phyloP scores from a whole-genome alignment of 2,888 invertebrate genomes.

The Caenorhabditis panamensis region DNA sequence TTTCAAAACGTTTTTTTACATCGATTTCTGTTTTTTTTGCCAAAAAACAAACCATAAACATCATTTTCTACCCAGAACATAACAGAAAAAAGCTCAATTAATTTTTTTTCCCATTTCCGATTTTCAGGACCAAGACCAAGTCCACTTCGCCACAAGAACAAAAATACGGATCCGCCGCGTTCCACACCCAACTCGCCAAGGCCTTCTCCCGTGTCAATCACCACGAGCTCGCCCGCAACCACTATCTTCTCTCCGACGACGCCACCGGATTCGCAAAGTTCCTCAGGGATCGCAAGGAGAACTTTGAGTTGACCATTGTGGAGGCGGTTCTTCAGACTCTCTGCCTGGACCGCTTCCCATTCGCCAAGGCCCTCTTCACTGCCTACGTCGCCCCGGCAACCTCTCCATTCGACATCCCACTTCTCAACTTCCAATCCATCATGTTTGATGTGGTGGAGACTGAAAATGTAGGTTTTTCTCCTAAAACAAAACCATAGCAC shows the following conservation, averaged over 20 bases:
- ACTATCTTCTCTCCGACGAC: slow-evolving; percentile 49
- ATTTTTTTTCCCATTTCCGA: no score
- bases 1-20: not conserved
- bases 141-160: slow-evolving; percentile 16
- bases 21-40: no score
- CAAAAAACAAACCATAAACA: no score
- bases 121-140: slow-evolving; percentile 40
- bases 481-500: no score
- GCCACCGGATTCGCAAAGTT: slow-evolving; percentile 16
- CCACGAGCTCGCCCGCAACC: slow-evolving; percentile 36
- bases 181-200: slow-evolving; percentile 39
- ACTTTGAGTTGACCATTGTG: slow-evolving; percentile 24
- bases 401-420: slow-evolving; percentile 23
- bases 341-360: slow-evolving; percentile 53
- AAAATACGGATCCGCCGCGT: slow-evolving; percentile 36
- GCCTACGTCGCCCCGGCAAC: slow-evolving; percentile 16
- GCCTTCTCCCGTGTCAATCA: slow-evolving; percentile 3
- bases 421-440: slow-evolving; percentile 49
- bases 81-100: no score
- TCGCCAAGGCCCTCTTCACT: slow-evolving; percentile 31
- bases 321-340: slow-evolving; percentile 47
- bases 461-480: slow-evolving; percentile 24
- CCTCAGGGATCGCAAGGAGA: slow-evolving; percentile 4
- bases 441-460: slow-evolving; percentile 44
- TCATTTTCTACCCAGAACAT: no score